Base-by-base conservation (phyloP, 2,113 vertebrate genomes). In the Lepus europaeus region DNA sequence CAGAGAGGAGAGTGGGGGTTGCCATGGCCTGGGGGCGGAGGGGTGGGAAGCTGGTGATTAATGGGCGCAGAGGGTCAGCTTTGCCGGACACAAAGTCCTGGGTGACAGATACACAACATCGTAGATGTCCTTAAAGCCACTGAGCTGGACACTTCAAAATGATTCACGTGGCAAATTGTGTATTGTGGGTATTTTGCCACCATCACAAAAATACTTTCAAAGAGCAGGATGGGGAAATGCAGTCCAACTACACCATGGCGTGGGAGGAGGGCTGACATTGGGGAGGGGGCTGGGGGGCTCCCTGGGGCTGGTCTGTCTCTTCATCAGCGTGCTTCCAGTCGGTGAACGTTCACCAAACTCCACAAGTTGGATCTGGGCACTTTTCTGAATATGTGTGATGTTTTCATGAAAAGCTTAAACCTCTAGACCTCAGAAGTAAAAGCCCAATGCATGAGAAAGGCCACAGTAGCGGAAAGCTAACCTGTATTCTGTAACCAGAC, bases 251-350 rank as follows among this genome's bases (percentile, higher is more conserved):
- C 69, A 72, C 27, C 69, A 0, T 16, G 45, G 19, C 8, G 1
- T 2, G 16, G 8, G 27, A 33, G 2, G 22, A 6, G 49, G n/a
- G 11, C 31, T 25, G 6, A 2, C 4, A 23, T 13, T 14, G 33
- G 45, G 22, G 20, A 39, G 9, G 25, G 27, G 1, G 1, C 4
- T 0, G 4, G 14, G 0, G 9, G 27, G 29, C 22, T 20, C 23
- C 25, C 0, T 0, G 13, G 3, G 2, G 72, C 7, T 9, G 7
- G 4, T 9, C 10, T 23, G 0, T 9, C 20, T 64, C n/a, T 70
- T 51, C 22, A 5, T 29, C 10, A 10, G 10, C 64, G 25, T 1
- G 27, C 49, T 79, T 85, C 80, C 53, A 51, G 53, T 51, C 22
- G 91, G 31, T 63, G 69, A 61, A 36, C n/a, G 1, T n/a, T n/a